Conservation (phyloP, 2,797 vertebrate genomes). For the Oryzias sinensis region DNA sequence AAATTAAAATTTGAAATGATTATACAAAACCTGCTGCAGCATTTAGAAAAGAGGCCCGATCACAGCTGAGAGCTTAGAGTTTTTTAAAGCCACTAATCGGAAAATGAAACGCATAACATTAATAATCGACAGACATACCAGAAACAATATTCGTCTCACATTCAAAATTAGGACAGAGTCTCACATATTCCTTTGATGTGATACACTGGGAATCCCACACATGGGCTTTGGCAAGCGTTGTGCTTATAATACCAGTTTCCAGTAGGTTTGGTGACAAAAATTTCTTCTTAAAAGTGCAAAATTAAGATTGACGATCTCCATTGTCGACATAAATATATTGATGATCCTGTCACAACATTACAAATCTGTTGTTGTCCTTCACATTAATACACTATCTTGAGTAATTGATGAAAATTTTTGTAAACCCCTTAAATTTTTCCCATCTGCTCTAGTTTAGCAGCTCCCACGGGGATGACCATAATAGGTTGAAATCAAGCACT, state of each 20-base stretch:
- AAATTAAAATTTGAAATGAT: too few species aligned
- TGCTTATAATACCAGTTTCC: conserved; percentile 36
- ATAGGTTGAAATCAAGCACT: conserved; percentile 90
- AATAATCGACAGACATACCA: conserved; percentile 38
- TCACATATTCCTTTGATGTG: too few species aligned
- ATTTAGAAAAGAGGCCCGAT: too few species aligned
- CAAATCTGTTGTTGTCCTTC: conserved; percentile 55
- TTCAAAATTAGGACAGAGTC: too few species aligned
- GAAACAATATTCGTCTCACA: conserved; percentile 9
- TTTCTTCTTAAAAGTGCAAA: conserved; percentile 44
- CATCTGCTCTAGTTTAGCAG: conserved; percentile 95
- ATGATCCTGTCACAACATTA: conserved; percentile 70
- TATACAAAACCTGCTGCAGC: too few species aligned
- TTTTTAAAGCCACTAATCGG: too few species aligned
- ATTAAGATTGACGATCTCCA: conserved; percentile 70
- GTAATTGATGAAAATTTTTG: conserved; percentile 98
- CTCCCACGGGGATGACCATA: conserved; percentile 90
- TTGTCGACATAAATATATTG: conserved; percentile 69
- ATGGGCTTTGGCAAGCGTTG: conserved; percentile 48
- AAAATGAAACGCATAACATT: background rate
- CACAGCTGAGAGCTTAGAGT: too few species aligned
- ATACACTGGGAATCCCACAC: conserved; percentile 22
- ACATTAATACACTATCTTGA: conserved; percentile 78
- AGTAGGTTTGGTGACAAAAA: conserved; percentile 21
- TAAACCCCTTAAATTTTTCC: conserved; percentile 91